Conservation (phyloP, 2,797 vertebrate species). For the Scleropages formosus region DNA sequence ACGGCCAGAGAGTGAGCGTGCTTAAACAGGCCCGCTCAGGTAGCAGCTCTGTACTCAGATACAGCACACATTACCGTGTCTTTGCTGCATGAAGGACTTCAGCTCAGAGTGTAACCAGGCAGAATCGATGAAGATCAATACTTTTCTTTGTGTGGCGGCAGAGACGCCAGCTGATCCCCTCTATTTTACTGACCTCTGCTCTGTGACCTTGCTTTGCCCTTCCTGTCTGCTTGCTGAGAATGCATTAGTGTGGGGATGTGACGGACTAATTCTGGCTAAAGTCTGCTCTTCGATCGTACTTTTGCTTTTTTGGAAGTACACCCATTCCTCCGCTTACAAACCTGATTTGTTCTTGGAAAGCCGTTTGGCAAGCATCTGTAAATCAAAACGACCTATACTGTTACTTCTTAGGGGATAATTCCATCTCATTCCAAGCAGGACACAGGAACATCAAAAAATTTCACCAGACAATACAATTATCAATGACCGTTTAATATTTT, state of each 20-base stretch:
- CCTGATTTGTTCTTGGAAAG: no score
- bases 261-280: no score
- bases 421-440: no score
- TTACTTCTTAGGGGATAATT: no score
- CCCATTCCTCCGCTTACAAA: no score
- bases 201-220: conserved; percentile 12
- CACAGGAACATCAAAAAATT: no score
- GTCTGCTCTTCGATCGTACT: neutral
- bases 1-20: conserved; percentile 9
- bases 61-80: neutral
- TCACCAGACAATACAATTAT: no score
- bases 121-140: conserved; percentile 22
- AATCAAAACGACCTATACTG: no score
- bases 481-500: no score
- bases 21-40: neutral
- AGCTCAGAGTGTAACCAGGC: neutral
- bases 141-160: conserved; percentile 14
- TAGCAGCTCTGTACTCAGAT: neutral
- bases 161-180: neutral
- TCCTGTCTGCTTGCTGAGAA: neutral
- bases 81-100: neutral
- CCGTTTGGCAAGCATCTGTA: no score
- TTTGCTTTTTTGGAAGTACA: no score
- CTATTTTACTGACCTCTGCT: neutral
- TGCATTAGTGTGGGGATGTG: neutral